Conservation (phyloP, 2,797 vertebrate species). For the Margarornis squamiger region DNA sequence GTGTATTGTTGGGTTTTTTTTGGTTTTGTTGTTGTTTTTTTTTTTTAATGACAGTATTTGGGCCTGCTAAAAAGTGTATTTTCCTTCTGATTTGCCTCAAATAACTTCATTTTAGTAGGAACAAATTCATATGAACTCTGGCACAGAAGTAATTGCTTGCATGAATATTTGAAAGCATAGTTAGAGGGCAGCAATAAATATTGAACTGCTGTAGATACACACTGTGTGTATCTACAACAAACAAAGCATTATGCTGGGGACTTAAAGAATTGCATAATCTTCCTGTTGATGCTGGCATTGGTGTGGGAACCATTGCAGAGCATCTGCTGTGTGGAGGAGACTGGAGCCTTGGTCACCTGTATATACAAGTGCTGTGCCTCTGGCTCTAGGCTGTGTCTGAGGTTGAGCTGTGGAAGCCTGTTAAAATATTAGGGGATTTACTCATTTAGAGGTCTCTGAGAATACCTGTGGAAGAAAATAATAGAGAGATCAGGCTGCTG, state of each 20-base stretch:
- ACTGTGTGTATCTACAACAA: background rate
- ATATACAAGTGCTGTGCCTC: background rate
- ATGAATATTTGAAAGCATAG: background rate
- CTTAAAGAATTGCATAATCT: background rate
- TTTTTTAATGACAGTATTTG: constrained; percentile 21
- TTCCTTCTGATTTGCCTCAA: constrained; percentile 1
- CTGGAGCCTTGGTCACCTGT: background rate
- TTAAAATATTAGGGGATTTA: background rate
- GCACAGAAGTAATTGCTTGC: background rate
- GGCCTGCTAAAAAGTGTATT: background rate
- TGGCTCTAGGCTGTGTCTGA: background rate
- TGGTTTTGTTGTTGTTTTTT: background rate
- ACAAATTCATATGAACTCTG: background rate
- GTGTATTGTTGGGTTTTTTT: background rate
- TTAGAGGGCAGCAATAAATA: background rate
- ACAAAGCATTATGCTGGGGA: background rate
- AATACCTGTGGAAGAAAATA: background rate
- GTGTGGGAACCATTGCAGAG: background rate
- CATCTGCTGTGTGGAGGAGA: background rate
- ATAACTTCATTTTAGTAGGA: constrained; percentile 2
- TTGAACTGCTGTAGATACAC: background rate
- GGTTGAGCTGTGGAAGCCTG: background rate
- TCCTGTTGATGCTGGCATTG: background rate
- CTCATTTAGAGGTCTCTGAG: background rate
- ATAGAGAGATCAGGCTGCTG: background rate